Base-by-base conservation (phyloP, 2,797 vertebrate genomes). In the Diglossa cyanea region DNA sequence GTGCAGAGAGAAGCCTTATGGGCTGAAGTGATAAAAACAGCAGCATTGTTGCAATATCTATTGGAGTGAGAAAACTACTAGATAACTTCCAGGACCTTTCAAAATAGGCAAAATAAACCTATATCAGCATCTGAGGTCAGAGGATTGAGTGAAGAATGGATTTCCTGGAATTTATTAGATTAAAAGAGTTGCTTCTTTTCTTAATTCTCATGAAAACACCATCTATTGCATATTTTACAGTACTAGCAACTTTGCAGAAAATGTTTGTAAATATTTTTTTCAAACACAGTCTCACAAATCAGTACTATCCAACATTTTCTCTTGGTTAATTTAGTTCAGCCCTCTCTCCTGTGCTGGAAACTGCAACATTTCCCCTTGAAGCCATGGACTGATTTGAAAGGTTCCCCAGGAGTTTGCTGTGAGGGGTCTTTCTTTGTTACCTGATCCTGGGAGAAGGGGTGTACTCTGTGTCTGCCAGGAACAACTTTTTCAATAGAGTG, bases 371-470 rank as follows among this genome's bases (percentile, higher is more conserved):
- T 85, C 60, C 61, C 35, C 48, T 74, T 65, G 51, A 79, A 89
- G 45, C 65, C 61, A 51, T 17, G 39, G 61, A 74, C 39, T 28
- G 12, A 44, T 61, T 82, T 95, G 78, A 93, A 94, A 96, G 53
- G 61, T 91, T 89, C 81, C 93, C 91, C 0, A 11, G 61, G 72
- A 86, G 33, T 94, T 57, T 95, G n/a, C 61, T 74, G n/a, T 57
- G 65, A 94, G 85, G 74, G 74, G 78, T 91, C 48, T 92, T 4
- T 89, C 85, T 94, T 95, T 95, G 89, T 95, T 83, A 96, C 93
- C 91, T 95, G 93, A 55, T 94, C 53, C 72, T 90, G 85, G 91
- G 77, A 73, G 87, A 76, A 90, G 82, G 65, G 57, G 13, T 83
- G 63, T 83, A 92, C 84, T 89, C 75, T 91, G 40, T 82, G 81